These are phyloP conservation scores for Drosophila borborema DNA, from an alignment of 2,888 invertebrate genomes.

Conservation along the genomic window DNA sequence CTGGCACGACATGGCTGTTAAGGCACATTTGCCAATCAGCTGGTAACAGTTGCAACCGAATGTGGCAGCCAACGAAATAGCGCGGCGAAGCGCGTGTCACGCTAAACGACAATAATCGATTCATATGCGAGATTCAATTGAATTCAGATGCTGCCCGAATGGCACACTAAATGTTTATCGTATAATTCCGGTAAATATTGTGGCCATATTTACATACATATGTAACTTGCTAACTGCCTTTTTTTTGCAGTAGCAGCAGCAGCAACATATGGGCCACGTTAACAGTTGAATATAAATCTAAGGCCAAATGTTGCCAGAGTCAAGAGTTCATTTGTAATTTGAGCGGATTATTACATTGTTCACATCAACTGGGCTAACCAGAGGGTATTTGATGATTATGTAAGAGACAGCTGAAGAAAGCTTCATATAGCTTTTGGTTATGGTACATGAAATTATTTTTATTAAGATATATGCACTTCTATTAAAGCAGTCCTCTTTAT, in stretches of 20 bases:
- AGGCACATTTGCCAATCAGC: conserved; percentile 29
- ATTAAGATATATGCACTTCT: background rate
- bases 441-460: background rate
- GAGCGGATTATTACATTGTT: background rate
- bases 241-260: background rate
- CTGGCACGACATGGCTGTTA: conserved; percentile 52
- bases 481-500: background rate
- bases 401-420: background rate
- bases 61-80: conserved; percentile 21
- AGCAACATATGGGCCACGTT: conserved; percentile 18
- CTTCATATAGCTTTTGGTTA: background rate
- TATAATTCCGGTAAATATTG: conserved; percentile 47
- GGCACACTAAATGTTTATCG: conserved; percentile 36
- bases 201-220: conserved; percentile 42
- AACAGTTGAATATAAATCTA: conserved; percentile 24
- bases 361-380: background rate
- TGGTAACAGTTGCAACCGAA: conserved; percentile 12
- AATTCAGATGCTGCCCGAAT: conserved; percentile 32
- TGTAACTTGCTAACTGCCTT: conserved; percentile 13
- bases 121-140: conserved; percentile 45
- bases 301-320: conserved; percentile 30
- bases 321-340: conserved; percentile 25
- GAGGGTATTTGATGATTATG: conserved; percentile 1
- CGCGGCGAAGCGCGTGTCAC: conserved; percentile 17
- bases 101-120: conserved; percentile 48